Evolutionary conservation across 2,113 vertebrate genomes (phyloP), one percentile per base, ranked within the genome.

Genomic region (Cochlearius cochlearius): DNA sequence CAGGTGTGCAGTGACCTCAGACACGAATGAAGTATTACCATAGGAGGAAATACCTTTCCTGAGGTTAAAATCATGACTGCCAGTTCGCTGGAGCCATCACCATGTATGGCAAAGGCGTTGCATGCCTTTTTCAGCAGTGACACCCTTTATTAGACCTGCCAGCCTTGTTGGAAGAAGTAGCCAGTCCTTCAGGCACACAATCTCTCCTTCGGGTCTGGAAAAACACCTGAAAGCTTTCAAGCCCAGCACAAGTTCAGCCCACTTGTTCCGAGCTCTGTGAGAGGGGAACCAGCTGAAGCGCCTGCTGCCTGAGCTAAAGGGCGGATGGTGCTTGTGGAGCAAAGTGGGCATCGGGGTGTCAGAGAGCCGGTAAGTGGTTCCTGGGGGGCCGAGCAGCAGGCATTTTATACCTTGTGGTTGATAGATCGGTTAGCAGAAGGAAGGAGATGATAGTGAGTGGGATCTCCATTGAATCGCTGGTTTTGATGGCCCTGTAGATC

Each of bases 81-180:
- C 22, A 30, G 18, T 27, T 66, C 55, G 39, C 30, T n/a, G 41
- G 71, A 64, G 53, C 30, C 63, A 55, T 47, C 12, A 10, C 29
- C 0, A 0, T 3, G 8, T 58, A 52, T 4, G 25, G 47, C 36
- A 62, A 62, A 66, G 47, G 11, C 6, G 17, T 36, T n/a, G 29
- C 12, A 6, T 41, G 29, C 13, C 34, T 27, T 78, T 73, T 78
- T 26, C 29, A 84, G 60, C 53, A 41, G 43, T 17, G 43, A 6
- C 27, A 16, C 16, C 29, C 34, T 80, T 27, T 43, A 66, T 50
- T 34, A 76, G 50, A n/a, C 5, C 50, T 82, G 15, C 5, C 25
- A 72, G 21, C 41, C 29, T 26, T 62, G 41, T 14, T 63, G 53
- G 52, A 92, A 86, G 58, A 89, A 77, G 50, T 12, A 89, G n/a